These are phyloP conservation scores for Xylocopa sonorina DNA, from an alignment of 1,140 invertebrate species.

Conservation along the genomic window DNA sequence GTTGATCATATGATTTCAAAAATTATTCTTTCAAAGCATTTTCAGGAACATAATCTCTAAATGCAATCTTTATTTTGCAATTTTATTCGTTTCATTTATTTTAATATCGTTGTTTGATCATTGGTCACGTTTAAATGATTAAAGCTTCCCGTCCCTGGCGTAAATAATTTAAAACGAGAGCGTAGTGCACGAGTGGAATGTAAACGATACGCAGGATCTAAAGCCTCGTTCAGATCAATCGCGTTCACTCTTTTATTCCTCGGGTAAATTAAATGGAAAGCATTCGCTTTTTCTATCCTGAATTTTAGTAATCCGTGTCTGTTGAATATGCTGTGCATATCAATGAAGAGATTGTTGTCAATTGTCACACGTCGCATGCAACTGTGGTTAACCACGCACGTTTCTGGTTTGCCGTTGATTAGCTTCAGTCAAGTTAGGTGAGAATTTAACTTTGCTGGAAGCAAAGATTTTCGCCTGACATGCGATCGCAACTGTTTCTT, in stretches of 20 bases:
- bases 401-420: conserved; percentile 34
- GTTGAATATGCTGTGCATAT: conserved; percentile 6
- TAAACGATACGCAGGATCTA: no score
- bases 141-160: neutral
- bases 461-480: conserved; percentile 3
- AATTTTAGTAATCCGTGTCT: neutral
- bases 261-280: neutral
- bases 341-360: conserved; percentile 49
- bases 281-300: no score
- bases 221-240: no score
- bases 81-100: no score
- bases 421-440: conserved; percentile 29
- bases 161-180: neutral
- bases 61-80: no score
- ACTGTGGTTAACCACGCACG: conserved; percentile 48
- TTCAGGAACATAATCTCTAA: no score
- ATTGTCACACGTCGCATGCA: conserved; percentile 41
- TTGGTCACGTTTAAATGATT: neutral
- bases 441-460: conserved; percentile 15
- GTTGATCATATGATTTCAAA: no score
- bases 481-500: neutral
- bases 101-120: no score
- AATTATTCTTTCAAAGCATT: no score
- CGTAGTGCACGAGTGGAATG: accelerated
- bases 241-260: no score